Percentiles rank a stretch among this genome's conserved stretches.
These are phyloP conservation scores for Mechanitis mazaeus DNA, from an alignment of 2,888 invertebrate species.

Conservation along the genomic window DNA sequence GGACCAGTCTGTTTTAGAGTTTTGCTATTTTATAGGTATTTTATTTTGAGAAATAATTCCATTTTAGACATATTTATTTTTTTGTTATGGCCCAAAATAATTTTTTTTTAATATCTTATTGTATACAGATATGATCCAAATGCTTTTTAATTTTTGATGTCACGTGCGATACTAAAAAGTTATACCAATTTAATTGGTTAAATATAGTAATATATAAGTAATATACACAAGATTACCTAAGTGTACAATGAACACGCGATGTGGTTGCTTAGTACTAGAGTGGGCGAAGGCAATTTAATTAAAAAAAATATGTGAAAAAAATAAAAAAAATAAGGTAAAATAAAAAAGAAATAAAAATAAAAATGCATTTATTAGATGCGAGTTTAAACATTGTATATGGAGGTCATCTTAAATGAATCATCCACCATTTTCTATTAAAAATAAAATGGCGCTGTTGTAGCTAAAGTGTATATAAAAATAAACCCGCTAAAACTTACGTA, in stretches of 20 bases:
- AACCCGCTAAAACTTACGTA: no score
- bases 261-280: slow-evolving; percentile 23
- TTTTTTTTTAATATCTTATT: no score
- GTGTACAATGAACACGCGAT: slow-evolving; percentile 28
- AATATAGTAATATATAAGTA: slow-evolving; percentile 10
- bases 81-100: no score
- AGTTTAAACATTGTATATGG: slow-evolving; percentile 12
- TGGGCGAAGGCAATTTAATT: slow-evolving; percentile 13
- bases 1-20: no score
- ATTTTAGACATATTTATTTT: no score
- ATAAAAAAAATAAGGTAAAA: slow-evolving; percentile 1
- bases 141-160: no score
- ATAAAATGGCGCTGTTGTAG: not conserved
- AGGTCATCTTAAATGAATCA: no score
- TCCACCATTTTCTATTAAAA: not conserved
- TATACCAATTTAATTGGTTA: slow-evolving; percentile 16
- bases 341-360: slow-evolving; percentile 17
- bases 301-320: slow-evolving; percentile 6
- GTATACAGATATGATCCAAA: no score
- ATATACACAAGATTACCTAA: slow-evolving; percentile 14
- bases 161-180: not conserved
- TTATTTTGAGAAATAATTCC: no score
- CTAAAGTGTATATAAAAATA: not conserved
- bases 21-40: no score
- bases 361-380: slow-evolving; percentile 19